Percentiles rank a stretch among this genome's conserved stretches.
phyloP scores from a whole-genome alignment of 2,797 vertebrate species.

The Mareca strepera region DNA sequence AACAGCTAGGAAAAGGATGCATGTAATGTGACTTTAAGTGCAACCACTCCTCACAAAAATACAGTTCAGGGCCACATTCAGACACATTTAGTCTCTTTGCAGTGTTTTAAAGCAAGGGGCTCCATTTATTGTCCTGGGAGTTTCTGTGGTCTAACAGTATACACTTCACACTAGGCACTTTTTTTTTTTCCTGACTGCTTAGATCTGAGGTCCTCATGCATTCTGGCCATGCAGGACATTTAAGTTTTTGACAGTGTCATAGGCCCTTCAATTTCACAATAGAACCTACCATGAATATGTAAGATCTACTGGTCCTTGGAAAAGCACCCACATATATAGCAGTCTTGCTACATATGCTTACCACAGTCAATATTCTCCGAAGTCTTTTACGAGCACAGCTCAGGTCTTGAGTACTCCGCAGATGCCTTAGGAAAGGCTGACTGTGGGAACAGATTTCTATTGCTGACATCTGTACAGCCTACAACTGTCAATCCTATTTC shows the following conservation, averaged over 20 bases:
- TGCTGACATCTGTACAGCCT: background rate
- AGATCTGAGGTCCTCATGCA: background rate
- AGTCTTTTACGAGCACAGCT: background rate
- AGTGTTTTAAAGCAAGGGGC: background rate
- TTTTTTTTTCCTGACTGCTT: background rate
- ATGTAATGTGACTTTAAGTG: background rate
- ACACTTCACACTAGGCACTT: background rate
- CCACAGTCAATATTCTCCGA: background rate
- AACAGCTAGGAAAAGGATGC: background rate
- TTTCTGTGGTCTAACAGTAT: background rate
- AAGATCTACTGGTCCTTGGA: background rate
- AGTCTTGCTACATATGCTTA: background rate
- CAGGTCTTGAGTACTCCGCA: background rate
- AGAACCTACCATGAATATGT: accelerated
- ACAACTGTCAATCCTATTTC: background rate
- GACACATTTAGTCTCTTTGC: background rate
- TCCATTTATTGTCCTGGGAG: background rate
- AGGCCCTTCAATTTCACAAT: background rate
- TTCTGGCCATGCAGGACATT: background rate
- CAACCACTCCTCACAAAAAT: background rate
- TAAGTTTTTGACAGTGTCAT: background rate
- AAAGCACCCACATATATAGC: background rate
- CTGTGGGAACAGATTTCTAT: background rate
- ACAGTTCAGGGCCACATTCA: background rate
- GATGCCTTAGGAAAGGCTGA: background rate